Conservation (phyloP, 2,797 vertebrate species). For the Rhynchotus rufescens region DNA sequence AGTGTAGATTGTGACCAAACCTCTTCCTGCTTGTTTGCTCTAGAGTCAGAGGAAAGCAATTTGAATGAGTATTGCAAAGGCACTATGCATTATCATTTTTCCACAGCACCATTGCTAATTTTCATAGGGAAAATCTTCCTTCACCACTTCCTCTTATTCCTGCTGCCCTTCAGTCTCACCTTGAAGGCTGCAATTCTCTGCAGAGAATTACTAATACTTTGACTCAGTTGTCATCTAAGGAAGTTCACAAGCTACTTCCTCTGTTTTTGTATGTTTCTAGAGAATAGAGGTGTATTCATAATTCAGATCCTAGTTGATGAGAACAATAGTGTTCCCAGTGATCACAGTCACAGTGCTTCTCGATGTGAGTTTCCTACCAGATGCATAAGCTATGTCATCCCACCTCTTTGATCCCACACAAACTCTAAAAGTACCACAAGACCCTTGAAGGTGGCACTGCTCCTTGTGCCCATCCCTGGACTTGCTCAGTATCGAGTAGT, state of each 20-base stretch:
- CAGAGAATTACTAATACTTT: neutral
- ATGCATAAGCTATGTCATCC: neutral
- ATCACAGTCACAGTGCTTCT: fast-evolving
- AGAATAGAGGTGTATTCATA: neutral
- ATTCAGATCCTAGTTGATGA: neutral
- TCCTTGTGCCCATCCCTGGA: neutral
- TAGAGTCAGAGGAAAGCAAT: neutral
- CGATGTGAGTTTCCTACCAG: neutral
- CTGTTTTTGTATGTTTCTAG: neutral
- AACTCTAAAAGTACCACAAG: neutral
- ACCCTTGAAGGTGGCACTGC: neutral
- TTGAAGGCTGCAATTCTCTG: constrained; percentile 38
- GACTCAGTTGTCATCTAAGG: neutral
- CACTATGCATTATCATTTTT: constrained; percentile 8
- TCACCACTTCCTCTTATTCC: neutral
- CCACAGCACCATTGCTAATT: neutral
- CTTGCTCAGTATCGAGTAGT: fast-evolving
- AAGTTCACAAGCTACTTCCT: constrained; percentile 41
- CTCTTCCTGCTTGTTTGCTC: neutral
- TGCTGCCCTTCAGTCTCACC: neutral
- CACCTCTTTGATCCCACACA: neutral
- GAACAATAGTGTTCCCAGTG: neutral
- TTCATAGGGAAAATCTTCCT: neutral
- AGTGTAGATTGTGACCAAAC: neutral
- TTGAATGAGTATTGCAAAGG: neutral